Percentiles rank a stretch among this genome's conserved stretches.
phyloP scores from a whole-genome alignment of 2,888 invertebrate genomes.

The Polylopha cassiicola region DNA sequence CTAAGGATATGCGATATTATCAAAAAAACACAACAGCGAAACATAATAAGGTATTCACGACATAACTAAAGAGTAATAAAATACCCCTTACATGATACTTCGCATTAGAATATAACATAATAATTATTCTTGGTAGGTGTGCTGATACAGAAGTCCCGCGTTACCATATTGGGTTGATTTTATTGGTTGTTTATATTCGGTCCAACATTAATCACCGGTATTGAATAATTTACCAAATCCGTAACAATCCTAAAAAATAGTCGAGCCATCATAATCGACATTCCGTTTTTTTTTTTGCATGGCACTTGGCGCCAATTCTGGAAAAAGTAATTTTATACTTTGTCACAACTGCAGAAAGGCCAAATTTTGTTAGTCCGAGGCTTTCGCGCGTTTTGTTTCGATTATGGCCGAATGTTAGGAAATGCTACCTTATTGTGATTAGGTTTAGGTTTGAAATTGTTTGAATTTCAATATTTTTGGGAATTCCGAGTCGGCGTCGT shows the following conservation, averaged over 20 bases:
- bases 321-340: slow-evolving; percentile 20
- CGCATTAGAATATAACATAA: slow-evolving; percentile 3
- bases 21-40: neutral
- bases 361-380: slow-evolving; percentile 20
- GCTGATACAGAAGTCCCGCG: slow-evolving; percentile 24
- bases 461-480: slow-evolving; percentile 37
- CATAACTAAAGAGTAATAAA: slow-evolving; percentile 5
- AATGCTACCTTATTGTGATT: slow-evolving; percentile 2
- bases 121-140: slow-evolving; percentile 23
- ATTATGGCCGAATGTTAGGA: slow-evolving; percentile 12
- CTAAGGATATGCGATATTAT: neutral
- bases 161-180: slow-evolving; percentile 32
- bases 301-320: slow-evolving; percentile 41
- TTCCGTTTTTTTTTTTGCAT: slow-evolving; percentile 26
- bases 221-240: slow-evolving; percentile 34
- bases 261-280: slow-evolving; percentile 23
- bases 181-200: slow-evolving; percentile 47
- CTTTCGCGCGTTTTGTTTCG: slow-evolving; percentile 16
- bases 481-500: slow-evolving; percentile 44
- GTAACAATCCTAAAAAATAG: slow-evolving; percentile 29
- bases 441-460: slow-evolving; percentile 16
- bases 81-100: neutral
- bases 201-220: slow-evolving; percentile 34
- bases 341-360: slow-evolving; percentile 22
- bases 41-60: slow-evolving; percentile 10